phyloP scores from a whole-genome alignment of 2,797 vertebrate genomes.

The Thalassophryne amazonica region DNA sequence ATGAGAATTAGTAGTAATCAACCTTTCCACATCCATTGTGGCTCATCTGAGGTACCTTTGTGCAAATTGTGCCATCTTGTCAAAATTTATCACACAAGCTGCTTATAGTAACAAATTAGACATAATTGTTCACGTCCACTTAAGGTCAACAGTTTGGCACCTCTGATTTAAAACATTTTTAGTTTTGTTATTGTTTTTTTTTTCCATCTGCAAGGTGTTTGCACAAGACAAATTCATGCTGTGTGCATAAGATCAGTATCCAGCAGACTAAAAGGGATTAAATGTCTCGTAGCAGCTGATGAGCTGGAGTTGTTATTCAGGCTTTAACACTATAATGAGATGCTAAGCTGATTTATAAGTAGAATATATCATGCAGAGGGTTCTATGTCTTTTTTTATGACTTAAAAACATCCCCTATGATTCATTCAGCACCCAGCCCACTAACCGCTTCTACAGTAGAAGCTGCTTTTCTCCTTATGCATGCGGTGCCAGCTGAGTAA shows the following conservation, averaged over 20 bases:
- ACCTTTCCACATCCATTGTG: too few relatives aligned
- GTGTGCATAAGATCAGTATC: neutral
- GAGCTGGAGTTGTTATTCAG: constrained; percentile 13
- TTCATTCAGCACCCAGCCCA: constrained; percentile 28
- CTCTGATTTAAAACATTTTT: too few relatives aligned
- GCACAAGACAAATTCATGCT: neutral
- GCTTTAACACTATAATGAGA: constrained; percentile 37
- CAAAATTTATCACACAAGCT: too few relatives aligned
- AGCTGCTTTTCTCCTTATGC: constrained; percentile 32
- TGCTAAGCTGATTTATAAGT: constrained; percentile 33
- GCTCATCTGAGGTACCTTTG: too few relatives aligned
- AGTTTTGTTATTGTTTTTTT: too few relatives aligned
- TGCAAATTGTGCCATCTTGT: too few relatives aligned
- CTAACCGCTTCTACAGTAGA: constrained; percentile 37
- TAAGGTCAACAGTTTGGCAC: too few relatives aligned
- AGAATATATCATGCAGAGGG: constrained; percentile 9
- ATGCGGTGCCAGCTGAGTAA: constrained; percentile 17
- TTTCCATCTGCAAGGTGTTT: neutral
- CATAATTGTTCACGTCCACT: too few relatives aligned
- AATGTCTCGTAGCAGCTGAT: constrained; percentile 1
- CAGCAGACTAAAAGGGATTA: constrained; percentile 1
- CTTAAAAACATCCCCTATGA: constrained; percentile 29
- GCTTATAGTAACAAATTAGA: too few relatives aligned
- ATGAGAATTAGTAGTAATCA: too few relatives aligned
- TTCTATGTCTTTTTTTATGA: constrained; percentile 22